A percentile compares a stretch with the other conserved stretches of the same genome.
Evolutionary conservation across 2,797 vertebrate species (phyloP).

Genomic region (Onychomys torridus): DNA sequence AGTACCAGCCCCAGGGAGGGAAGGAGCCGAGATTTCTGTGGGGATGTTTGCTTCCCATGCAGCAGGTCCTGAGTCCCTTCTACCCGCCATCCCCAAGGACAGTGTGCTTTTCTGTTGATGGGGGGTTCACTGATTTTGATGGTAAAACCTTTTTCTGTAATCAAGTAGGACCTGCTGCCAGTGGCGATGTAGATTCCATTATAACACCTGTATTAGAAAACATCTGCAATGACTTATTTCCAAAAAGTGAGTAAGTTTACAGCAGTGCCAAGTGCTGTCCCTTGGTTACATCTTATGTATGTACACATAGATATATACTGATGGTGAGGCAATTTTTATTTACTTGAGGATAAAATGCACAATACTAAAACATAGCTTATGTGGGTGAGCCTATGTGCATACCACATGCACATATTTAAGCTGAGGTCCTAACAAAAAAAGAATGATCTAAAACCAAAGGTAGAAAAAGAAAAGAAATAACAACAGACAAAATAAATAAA

Average conservation of each 20-base stretch:
- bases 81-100: not conserved
- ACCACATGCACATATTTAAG: not conserved
- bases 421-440: not conserved
- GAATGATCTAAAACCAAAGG: not conserved
- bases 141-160: not conserved
- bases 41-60: rapidly evolving
- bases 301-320: not conserved
- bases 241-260: not conserved
- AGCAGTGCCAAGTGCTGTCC: not conserved
- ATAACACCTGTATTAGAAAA: not conserved
- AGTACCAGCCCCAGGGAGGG: not conserved
- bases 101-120: no score
- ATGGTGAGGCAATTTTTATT: not conserved
- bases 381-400: rapidly evolving
- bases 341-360: not conserved
- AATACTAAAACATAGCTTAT: not conserved
- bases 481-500: not conserved
- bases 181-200: not conserved
- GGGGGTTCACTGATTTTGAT: no score
- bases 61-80: not conserved
- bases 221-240: not conserved
- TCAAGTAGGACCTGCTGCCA: not conserved
- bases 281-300: not conserved
- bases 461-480: not conserved
- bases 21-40: rapidly evolving